Evolutionary conservation across 2,797 vertebrate genomes (phyloP), one percentile per base, ranked within the genome.

Genomic region (Falco biarmicus): DNA sequence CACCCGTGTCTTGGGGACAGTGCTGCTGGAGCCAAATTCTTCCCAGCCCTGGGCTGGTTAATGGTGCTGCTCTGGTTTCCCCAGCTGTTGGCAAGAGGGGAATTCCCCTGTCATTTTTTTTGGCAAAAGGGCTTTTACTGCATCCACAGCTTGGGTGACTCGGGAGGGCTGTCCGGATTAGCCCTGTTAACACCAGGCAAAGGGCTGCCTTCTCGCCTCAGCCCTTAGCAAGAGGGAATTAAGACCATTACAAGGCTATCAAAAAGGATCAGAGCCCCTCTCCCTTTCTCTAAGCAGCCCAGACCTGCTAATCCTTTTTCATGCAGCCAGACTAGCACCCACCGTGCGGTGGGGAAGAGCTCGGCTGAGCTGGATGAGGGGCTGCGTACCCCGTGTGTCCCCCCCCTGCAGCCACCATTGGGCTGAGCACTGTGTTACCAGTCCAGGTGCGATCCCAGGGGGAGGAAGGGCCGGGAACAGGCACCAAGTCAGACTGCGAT

Each of bases 191-290:
- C 39, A 37, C 47, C 10, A 1, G 61, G 60, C 85, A 26, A 13
- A 13, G 81, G 15, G 87, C 85, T 10, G 66, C 82, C 8, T 22
- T 22, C 91, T 81, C 56, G 28, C 59, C 85, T 16, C 11, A 5
- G 82, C 83, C 74, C 43, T 61, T 24, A 43, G 95, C 74, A 13
- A 50, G 81, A 81, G 81, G 81, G 91, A 96, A 95, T 96, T 84
- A 87, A 78, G 78, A 6, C 91, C 95, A 84, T 94, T 93, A 91
- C 93, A 89, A 89, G 95, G 89, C 84, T 16, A 76, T 94, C 92
- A 81, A 94, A 85, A 6, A 37, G 96, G 93, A 96, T 93, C 92
- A 85, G 79, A 80, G 92, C 82, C 66, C 91, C 70, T 64, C 53
- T 48, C 82, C 83, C 87, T 95, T 95, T 81, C 94, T 95, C 56